phyloP scores from a whole-genome alignment of 2,888 invertebrate species.

The Bellardia pandia region DNA sequence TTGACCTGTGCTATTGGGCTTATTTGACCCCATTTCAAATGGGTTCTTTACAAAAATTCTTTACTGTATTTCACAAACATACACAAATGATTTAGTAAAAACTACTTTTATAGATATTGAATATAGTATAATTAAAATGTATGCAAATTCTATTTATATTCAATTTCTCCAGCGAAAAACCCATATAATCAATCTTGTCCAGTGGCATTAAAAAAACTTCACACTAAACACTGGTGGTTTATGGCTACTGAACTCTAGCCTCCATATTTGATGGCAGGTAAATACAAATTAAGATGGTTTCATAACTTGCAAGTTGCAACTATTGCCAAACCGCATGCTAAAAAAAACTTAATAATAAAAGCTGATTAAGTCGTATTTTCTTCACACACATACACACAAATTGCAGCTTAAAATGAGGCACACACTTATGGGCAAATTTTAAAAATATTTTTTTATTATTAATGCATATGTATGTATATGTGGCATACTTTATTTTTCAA shows the following conservation, averaged over 20 bases:
- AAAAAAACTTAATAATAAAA: constrained; percentile 59
- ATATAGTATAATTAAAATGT: too few species aligned
- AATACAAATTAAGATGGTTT: constrained; percentile 53
- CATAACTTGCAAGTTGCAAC: constrained; percentile 44
- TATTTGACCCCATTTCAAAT: too few species aligned
- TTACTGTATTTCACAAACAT: too few species aligned
- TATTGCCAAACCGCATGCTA: constrained; percentile 32
- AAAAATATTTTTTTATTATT: neutral
- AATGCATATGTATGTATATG: neutral
- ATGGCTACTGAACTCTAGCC: constrained; percentile 51
- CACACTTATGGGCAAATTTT: constrained; percentile 14
- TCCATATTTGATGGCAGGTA: constrained; percentile 37
- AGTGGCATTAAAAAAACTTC: constrained; percentile 2
- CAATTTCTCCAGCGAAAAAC: neutral
- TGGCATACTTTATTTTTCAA: constrained; percentile 28
- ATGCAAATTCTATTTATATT: neutral
- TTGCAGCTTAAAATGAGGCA: constrained; percentile 36
- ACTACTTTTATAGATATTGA: too few species aligned
- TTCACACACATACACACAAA: neutral
- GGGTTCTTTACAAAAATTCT: too few species aligned
- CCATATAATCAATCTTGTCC: constrained; percentile 24
- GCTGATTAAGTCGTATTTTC: constrained; percentile 69
- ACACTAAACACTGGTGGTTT: constrained; percentile 46
- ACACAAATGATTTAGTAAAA: too few species aligned
- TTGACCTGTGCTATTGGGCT: too few species aligned